Conservation (phyloP, 2,888 invertebrate species). For the Siphonodentalium dalli region DNA sequence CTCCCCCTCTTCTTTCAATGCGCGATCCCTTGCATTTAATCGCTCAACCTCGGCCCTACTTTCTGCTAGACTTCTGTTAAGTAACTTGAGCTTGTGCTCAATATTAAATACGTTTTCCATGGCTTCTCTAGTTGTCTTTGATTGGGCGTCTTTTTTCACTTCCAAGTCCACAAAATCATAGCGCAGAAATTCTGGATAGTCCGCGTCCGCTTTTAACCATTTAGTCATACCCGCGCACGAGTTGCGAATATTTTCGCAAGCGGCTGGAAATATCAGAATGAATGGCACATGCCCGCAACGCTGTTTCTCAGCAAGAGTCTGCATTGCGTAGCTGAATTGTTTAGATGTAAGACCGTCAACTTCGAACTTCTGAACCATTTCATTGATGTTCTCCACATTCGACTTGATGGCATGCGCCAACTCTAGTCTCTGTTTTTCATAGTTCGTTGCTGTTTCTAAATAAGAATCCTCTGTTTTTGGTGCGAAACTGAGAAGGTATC, state of each 20-base stretch:
- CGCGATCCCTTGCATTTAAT: slow-evolving; percentile 36
- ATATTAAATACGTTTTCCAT: slow-evolving; percentile 39
- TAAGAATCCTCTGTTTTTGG: slow-evolving; percentile 40
- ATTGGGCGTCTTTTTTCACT: slow-evolving; percentile 34
- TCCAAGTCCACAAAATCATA: slow-evolving; percentile 47
- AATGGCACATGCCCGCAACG: slow-evolving; percentile 48
- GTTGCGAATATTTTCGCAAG: slow-evolving; percentile 48
- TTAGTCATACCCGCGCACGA: slow-evolving; percentile 39
- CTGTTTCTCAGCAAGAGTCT: slow-evolving; percentile 41
- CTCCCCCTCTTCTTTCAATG: slow-evolving; percentile 36
- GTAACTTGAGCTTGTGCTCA: slow-evolving; percentile 43
- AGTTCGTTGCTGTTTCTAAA: slow-evolving; percentile 51
- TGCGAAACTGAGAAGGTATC: slow-evolving; percentile 52
- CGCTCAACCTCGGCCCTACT: slow-evolving; percentile 39
- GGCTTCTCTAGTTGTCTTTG: slow-evolving; percentile 31
- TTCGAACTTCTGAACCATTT: slow-evolving; percentile 51
- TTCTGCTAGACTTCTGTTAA: slow-evolving; percentile 35
- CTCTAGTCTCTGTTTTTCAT: slow-evolving; percentile 48
- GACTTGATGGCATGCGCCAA: slow-evolving; percentile 37
- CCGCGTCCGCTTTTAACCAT: slow-evolving; percentile 51
- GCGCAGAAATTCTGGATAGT: slow-evolving; percentile 46
- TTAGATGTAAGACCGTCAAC: slow-evolving; percentile 38
- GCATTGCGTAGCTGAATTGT: slow-evolving; percentile 44
- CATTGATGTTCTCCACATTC: slow-evolving; percentile 40
- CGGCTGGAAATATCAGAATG: slow-evolving; percentile 47